Base-by-base conservation (phyloP, 2,888 invertebrate genomes). In the Standfussiana lucernea region DNA sequence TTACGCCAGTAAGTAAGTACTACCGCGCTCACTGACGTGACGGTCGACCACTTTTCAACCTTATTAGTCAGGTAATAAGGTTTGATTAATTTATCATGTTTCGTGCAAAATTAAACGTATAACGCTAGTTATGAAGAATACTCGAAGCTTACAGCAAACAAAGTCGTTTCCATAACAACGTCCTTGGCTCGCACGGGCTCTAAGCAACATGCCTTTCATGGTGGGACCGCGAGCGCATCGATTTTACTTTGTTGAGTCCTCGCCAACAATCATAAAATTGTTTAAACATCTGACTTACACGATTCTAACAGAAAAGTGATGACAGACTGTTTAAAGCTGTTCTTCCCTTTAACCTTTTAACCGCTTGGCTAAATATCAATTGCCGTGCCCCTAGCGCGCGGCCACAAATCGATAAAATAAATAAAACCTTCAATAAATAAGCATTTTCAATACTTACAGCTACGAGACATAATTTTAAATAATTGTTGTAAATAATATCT, bases 191-290 rank as follows among this genome's bases (percentile, higher is more conserved):
- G 28, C 37, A 42, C 10, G 15, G 40, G 28, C 66, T 70, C 56
- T 73, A 64, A 53, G 59, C 65, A 61, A 77, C 62, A 72, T 65
- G n/a, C 56, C 47, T 68, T 53, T 53, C 62, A 68, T 67, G 56
- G 69, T 8, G 64, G 42, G 62, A 64, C 21, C 37, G 28, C 40
- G 45, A 61, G 28, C 45, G 47, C 42, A 69, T 70, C 66, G 59
- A 83, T 83, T 85, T 71, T 71, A 82, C 59, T 42, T 42, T 18
- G 21, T 82, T 82, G 82, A 82, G 13, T 42, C 18, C n/a, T 42
- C 40, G 83, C 83, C 83, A 82, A 85, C 24, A 68, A 59, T 67
- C 68, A 76, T 81, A 76, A 85, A 37, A 74, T 80, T 56, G 69
- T 82, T 80, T 77, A 68, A 59, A 77, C 24, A 45, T 28, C 40